These are phyloP conservation scores for Scolopax bukidnonensis DNA, from an alignment of 2,797 vertebrate genomes.

Conservation along the genomic window DNA sequence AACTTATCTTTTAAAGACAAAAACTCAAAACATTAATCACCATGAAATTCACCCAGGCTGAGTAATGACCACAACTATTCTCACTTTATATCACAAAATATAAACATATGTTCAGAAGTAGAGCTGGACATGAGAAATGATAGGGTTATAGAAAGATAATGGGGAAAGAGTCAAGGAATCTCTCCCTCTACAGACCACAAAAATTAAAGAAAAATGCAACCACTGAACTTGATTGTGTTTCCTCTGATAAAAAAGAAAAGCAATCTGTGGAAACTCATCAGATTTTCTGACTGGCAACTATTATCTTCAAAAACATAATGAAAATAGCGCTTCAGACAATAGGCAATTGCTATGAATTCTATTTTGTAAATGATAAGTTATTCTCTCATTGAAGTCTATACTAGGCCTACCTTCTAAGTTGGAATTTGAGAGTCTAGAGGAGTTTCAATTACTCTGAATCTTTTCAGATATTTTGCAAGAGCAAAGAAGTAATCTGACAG, in stretches of 20 bases:
- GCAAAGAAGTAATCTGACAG: neutral
- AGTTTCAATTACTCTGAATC: neutral
- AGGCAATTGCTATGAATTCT: neutral
- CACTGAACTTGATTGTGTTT: conserved; percentile 22
- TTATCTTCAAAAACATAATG: neutral
- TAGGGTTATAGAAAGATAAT: conserved; percentile 1
- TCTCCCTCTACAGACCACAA: conserved; percentile 30
- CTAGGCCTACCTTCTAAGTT: neutral
- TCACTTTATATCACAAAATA: conserved; percentile 8
- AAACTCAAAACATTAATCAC: neutral
- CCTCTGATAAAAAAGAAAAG: neutral
- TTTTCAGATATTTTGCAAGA: neutral
- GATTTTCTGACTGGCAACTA: neutral
- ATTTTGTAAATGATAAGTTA: neutral
- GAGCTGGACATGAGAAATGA: neutral
- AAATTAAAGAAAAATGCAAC: conserved; percentile 31
- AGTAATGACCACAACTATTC: neutral
- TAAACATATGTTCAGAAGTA: neutral
- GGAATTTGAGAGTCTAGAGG: neutral
- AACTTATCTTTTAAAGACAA: neutral
- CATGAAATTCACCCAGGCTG: neutral
- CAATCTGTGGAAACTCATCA: neutral
- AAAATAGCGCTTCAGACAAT: neutral
- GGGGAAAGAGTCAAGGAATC: neutral
- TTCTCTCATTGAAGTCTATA: neutral